These are phyloP conservation scores for Falcunculus frontatus DNA, from an alignment of 2,113 vertebrate species.

Conservation along the genomic window DNA sequence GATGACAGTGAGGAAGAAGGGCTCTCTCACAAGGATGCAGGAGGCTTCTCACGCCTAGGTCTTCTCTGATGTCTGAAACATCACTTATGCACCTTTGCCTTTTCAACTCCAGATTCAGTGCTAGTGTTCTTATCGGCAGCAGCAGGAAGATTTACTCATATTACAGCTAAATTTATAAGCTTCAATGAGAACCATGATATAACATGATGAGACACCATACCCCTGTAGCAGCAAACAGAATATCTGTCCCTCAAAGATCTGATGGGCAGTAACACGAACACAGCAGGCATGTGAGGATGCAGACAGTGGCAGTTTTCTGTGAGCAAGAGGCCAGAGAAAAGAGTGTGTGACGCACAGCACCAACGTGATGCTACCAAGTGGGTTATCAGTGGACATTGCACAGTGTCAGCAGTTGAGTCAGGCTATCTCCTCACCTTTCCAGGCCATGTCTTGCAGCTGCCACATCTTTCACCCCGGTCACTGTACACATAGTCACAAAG, in stretches of 20 bases:
- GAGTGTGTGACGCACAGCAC: not conserved
- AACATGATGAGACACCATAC: not conserved
- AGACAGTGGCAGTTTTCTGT: not conserved
- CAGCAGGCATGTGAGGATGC: accelerated
- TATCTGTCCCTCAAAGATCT: not conserved
- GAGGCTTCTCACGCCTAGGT: not conserved
- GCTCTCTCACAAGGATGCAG: not conserved
- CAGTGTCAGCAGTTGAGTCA: not conserved
- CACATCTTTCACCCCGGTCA: not conserved
- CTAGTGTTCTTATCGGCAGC: accelerated
- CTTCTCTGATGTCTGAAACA: not conserved
- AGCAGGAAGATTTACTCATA: not conserved
- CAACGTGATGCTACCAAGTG: accelerated
- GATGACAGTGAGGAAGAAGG: not conserved
- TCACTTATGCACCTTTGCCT: not conserved
- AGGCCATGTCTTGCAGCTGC: not conserved
- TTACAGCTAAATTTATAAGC: not conserved
- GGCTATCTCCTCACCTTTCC: not conserved
- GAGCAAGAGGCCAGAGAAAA: not conserved
- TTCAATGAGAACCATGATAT: accelerated
- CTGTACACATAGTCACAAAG: accelerated
- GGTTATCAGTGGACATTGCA: not conserved
- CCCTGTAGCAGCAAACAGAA: not conserved
- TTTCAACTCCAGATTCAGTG: not conserved
- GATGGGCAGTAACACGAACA: not conserved